A percentile compares a stretch with the other conserved stretches of the same genome.
These are phyloP conservation scores for Microcebus lehilahytsara DNA, from an alignment of 2,113 vertebrate species.

Conservation along the genomic window DNA sequence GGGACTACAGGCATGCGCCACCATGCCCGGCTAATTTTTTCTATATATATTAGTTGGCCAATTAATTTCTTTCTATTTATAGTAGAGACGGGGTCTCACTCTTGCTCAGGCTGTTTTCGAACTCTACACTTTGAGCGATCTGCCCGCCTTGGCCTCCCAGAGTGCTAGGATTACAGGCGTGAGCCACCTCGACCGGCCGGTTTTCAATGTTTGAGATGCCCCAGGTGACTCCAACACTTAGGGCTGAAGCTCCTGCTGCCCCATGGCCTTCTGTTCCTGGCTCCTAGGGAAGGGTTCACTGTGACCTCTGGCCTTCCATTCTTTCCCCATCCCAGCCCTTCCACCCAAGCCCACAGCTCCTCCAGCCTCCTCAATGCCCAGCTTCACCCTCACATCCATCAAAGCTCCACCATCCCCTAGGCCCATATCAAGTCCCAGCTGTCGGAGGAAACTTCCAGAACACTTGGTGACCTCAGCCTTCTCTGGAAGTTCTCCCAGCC, in stretches of 20 bases:
- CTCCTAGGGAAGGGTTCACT: background rate
- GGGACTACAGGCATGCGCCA: too few relatives aligned
- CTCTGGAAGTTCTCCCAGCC: background rate
- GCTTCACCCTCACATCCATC: background rate
- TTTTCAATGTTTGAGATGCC: background rate
- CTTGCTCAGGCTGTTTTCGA: too few relatives aligned
- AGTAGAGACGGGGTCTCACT: too few relatives aligned
- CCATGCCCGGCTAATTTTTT: too few relatives aligned
- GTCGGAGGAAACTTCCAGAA: background rate
- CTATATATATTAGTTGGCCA: too few relatives aligned
- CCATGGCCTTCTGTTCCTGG: background rate
- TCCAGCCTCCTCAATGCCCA: background rate
- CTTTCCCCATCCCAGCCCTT: background rate
- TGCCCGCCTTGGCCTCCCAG: too few relatives aligned
- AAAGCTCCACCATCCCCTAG: background rate
- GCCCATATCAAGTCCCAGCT: background rate
- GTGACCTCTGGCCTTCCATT: background rate
- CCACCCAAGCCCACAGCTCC: background rate
- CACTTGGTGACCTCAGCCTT: rapidly evolving
- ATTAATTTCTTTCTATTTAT: too few relatives aligned
- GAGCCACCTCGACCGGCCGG: too few relatives aligned
- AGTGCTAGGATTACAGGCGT: too few relatives aligned
- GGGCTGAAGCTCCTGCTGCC: background rate
- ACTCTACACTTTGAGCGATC: too few relatives aligned
- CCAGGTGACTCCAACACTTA: background rate